Conservation (phyloP, 2,888 invertebrate species). For the Strigamia maritima region DNA sequence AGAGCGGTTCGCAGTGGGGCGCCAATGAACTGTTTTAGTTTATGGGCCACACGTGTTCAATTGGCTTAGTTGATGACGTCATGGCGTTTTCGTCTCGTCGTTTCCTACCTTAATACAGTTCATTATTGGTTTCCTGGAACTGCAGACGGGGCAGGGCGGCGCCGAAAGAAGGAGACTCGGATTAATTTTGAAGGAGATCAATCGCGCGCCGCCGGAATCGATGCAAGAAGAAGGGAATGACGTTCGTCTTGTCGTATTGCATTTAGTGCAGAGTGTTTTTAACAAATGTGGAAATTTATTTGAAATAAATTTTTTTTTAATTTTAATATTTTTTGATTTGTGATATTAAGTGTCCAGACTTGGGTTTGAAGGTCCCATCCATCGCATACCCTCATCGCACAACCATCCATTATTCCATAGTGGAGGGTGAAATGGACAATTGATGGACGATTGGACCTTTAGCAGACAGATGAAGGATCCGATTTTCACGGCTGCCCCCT, state of each 20-base stretch:
- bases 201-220: not conserved
- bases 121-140: slow-evolving; percentile 24
- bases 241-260: not conserved
- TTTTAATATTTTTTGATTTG: not conserved
- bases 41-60: slow-evolving; percentile 24
- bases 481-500: slow-evolving; percentile 22
- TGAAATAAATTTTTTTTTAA: not conserved
- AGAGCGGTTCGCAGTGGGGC: not conserved
- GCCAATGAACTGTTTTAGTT: slow-evolving; percentile 27
- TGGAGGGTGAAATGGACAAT: slow-evolving; percentile 21
- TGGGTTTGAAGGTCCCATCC: not conserved
- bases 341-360: slow-evolving; percentile 15
- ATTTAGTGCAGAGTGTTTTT: not conserved
- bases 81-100: not conserved
- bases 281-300: no score
- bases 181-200: slow-evolving; percentile 11
- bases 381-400: not conserved
- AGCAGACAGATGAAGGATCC: slow-evolving; percentile 20
- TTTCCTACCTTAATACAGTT: not conserved
- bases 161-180: not conserved
- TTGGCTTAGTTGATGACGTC: slow-evolving; percentile 22
- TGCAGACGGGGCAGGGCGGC: not conserved
- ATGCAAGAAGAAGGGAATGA: not conserved
- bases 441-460: slow-evolving; percentile 22
- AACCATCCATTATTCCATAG: slow-evolving; percentile 5